These are phyloP conservation scores for Apoda limacodes DNA, from an alignment of 2,888 invertebrate genomes.

Conservation along the genomic window DNA sequence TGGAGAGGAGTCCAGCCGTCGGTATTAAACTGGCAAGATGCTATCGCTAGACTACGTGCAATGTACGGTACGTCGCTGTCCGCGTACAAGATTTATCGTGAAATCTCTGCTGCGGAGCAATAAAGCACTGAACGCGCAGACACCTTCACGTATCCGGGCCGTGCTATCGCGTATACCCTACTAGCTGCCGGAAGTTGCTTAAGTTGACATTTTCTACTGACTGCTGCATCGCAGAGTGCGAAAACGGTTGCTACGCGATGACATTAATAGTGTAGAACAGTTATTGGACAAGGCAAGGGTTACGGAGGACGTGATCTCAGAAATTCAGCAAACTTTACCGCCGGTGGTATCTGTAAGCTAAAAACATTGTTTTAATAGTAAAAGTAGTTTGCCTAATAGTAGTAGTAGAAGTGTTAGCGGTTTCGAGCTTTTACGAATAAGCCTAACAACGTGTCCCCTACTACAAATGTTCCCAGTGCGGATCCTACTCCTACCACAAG, in stretches of 20 bases:
- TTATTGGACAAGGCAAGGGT: constrained; percentile 10
- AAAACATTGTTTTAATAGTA: too few relatives aligned
- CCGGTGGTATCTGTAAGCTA: too few relatives aligned
- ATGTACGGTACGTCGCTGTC: constrained; percentile 10
- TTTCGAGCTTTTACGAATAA: too few relatives aligned
- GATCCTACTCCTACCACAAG: too few relatives aligned
- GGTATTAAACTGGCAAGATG: constrained; percentile 9
- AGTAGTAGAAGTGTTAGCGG: too few relatives aligned
- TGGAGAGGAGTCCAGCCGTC: constrained; percentile 7
- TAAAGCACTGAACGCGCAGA: constrained; percentile 5
- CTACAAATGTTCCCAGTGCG: too few relatives aligned
- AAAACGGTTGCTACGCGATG: constrained; percentile 10
- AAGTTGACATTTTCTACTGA: constrained; percentile 19
- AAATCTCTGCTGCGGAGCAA: constrained; percentile 5
- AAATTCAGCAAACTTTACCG: too few relatives aligned
- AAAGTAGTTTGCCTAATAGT: too few relatives aligned
- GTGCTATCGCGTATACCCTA: constrained; percentile 3
- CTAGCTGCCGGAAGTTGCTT: neutral
- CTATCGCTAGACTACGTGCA: constrained; percentile 8
- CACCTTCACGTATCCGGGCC: constrained; percentile 3
- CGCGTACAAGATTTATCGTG: constrained; percentile 9
- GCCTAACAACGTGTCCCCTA: too few relatives aligned
- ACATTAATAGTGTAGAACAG: constrained; percentile 7
- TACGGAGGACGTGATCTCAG: constrained; percentile 8
- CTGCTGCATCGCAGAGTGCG: constrained; percentile 15